These are phyloP conservation scores for Hoplostethus atlanticus DNA, from an alignment of 2,797 vertebrate species.

Conservation along the genomic window DNA sequence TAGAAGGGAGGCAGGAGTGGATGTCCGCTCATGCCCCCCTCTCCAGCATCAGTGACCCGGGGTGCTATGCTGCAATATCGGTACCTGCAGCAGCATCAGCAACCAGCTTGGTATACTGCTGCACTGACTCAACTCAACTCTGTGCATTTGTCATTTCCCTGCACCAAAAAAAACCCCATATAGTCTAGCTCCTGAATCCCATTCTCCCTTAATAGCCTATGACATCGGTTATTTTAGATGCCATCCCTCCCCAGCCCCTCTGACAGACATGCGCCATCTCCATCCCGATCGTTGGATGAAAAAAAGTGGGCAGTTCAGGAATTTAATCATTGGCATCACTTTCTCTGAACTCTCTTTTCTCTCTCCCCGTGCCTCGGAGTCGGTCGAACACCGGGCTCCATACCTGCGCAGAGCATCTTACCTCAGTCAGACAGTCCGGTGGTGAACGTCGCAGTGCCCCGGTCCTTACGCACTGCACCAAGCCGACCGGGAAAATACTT, in stretches of 20 bases:
- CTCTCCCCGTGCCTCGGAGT: constrained; percentile 50
- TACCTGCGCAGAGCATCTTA: constrained; percentile 70
- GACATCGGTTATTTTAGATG: constrained; percentile 45
- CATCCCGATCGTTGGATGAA: constrained; percentile 50
- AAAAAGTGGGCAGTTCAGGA: constrained; percentile 77
- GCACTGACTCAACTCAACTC: constrained; percentile 55
- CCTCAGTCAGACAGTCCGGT: constrained; percentile 48
- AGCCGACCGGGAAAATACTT: constrained; percentile 48
- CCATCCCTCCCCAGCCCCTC: constrained; percentile 48
- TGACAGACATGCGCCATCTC: constrained; percentile 63
- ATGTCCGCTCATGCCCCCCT: neutral
- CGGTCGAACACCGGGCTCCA: constrained; percentile 43
- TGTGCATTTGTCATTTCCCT: constrained; percentile 38
- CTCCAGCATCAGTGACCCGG: constrained; percentile 18
- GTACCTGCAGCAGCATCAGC: constrained; percentile 57
- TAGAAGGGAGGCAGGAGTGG: neutral
- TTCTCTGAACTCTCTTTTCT: constrained; percentile 63
- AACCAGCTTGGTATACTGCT: constrained; percentile 16
- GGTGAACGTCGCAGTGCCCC: neutral
- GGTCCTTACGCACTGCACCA: constrained; percentile 78
- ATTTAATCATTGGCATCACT: constrained; percentile 67
- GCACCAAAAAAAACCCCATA: constrained; percentile 32
- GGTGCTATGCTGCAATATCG: constrained; percentile 47
- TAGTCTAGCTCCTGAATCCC: constrained; percentile 26
- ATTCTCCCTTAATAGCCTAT: constrained; percentile 48